A percentile compares a stretch with the other conserved stretches of the same genome.
Evolutionary conservation across 1,140 invertebrate species (phyloP).

Genomic region (Polypedilum vanderplanki): DNA sequence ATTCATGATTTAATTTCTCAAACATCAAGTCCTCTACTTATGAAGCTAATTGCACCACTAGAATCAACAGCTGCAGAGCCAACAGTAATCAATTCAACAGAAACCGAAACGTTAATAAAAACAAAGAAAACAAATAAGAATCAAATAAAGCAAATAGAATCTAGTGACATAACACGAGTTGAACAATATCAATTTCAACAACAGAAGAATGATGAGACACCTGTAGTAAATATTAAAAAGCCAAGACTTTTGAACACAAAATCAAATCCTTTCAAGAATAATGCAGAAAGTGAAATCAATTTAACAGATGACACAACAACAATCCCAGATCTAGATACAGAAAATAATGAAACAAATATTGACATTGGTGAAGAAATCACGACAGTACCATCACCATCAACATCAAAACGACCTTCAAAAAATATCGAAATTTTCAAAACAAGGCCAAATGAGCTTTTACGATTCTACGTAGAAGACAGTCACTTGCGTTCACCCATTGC

Average conservation of each 20-base stretch:
- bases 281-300: background rate
- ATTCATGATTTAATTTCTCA: no score
- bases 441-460: slow-evolving; percentile 39
- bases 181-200: background rate
- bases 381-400: background rate
- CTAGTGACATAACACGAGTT: background rate
- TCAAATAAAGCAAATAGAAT: background rate
- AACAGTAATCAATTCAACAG: background rate
- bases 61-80: background rate
- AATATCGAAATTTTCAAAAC: slow-evolving; percentile 16
- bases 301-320: background rate
- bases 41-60: background rate
- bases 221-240: no score
- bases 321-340: background rate
- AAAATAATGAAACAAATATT: slow-evolving; percentile 20
- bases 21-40: background rate
- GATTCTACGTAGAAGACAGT: slow-evolving; percentile 50
- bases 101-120: background rate
- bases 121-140: background rate
- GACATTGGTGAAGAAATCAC: slow-evolving; percentile 11
- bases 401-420: background rate
- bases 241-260: background rate
- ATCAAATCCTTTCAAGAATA: background rate
- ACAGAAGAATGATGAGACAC: no score
- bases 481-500: slow-evolving; percentile 50